Base-by-base conservation (phyloP, 2,113 vertebrate species). In the Cavia porcellus region DNA sequence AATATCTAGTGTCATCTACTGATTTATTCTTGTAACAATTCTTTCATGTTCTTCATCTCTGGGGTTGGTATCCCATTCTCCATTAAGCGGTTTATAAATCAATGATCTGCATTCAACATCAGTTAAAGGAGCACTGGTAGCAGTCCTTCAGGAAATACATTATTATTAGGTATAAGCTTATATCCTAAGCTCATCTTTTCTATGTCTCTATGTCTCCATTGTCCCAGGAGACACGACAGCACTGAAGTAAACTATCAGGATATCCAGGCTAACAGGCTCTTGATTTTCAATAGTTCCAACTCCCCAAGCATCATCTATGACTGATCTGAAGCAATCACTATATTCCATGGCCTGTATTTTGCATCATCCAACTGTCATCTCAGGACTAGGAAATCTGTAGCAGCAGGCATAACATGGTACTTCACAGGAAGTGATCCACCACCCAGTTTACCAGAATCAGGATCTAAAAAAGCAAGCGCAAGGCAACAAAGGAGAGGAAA, bases 101-200 rank as follows among this genome's bases (percentile, higher is more conserved):
- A 99, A 98, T 1, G 99, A 99, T 91, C 99, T 99, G 93, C 99
- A 99, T 94, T 99, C 99, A 25, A 98, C 98, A 4, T 99, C 99
- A 3, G 98, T 99, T 97, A 99, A 99, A 61, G 99, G 99, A 97
- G 99, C 99, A 42, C 99, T 99, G 68, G 98, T 99, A 93, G 99
- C 96, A 99, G 95, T 97, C 99, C 99, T 59, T 99, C 99, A 9
- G 99, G 99, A 99, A 99, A 99, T 12, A 99, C 99, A 98, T 99
- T 99, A 97, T 99, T 99, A 98, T 99, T 99, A 17, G 99, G 99
- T 97, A 99, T 99, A 97, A 99, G 98, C 98, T 99, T 99, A 99
- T 99, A 98, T 99, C 99, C 99, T 99, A 99, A 50, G 98, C 99
- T 99, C 99, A 99, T 99, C 98, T 99, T 99, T 99, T 99, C 99